Evolutionary conservation across 2,113 vertebrate genomes (phyloP).

Genomic region (Pelecanus crispus): DNA sequence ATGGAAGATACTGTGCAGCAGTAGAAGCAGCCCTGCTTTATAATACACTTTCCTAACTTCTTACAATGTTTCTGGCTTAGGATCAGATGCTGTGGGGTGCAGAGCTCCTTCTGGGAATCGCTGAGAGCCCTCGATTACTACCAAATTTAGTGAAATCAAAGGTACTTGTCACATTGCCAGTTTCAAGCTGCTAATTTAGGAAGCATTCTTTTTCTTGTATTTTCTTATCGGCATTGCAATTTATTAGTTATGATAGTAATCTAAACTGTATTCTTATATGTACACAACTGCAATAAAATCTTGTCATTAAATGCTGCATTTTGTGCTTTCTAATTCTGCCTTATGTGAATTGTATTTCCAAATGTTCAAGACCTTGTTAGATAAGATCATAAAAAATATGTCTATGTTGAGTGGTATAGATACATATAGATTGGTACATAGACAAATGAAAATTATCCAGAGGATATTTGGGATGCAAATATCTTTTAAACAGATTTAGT

Average conservation of each 20-base stretch:
- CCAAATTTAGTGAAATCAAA: neutral
- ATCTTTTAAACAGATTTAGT: neutral
- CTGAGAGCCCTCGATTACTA: neutral
- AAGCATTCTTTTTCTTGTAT: neutral
- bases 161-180: neutral
- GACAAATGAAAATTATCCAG: constrained; percentile 11
- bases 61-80: neutral
- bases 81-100: neutral
- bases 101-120: neutral
- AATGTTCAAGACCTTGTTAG: neutral
- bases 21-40: neutral
- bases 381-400: neutral
- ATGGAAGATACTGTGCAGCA: neutral
- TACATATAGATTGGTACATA: no score
- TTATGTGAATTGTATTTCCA: neutral
- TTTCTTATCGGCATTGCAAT: neutral
- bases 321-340: neutral
- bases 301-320: neutral
- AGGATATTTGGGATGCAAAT: neutral
- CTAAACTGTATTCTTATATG: neutral
- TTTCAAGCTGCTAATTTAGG: neutral
- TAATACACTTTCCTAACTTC: neutral
- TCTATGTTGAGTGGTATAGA: neutral
- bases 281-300: neutral
- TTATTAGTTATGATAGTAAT: neutral